Evolutionary conservation across 2,888 invertebrate genomes (phyloP), one percentile per base, ranked within the genome.

Genomic region (Resseliella maxima): DNA sequence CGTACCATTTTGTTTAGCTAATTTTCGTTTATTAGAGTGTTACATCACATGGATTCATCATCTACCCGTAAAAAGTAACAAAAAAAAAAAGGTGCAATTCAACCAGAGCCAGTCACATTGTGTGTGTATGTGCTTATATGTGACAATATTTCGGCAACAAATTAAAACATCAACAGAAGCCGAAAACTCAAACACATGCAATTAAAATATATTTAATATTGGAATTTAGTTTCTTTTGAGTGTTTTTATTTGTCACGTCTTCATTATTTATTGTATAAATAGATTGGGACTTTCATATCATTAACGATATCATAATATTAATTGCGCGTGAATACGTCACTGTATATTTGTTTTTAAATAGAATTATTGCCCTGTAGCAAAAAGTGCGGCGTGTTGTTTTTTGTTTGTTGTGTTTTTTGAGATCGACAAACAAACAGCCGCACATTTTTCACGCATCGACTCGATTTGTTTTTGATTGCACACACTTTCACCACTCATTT

Each of bases 1-100:
- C 27, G 3, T 59, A 0, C 35, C 72, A 24, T 59, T n/a, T 27
- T 27, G 2, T n/a, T 59, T 59, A 27, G 15, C n/a, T 31, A 31
- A 31, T 72, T 27, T 72, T 72, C 24, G 72, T n/a, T 31, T 72
- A 31, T 72, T 31, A 72, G 72, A 72, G 72, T 35, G 72, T 18
- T 72, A 72, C 72, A 72, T 72, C 72, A 72, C 72, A 72, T 72
- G 27, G 31, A 72, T 27, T 59, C 59, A 59, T 72, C 31, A 72
- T 15, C 72, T 72, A 72, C 72, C 72, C 72, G 72, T 72, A 72
- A 72, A 72, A 72, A 72, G 31, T 59, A 59, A 50, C 41, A 41
- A 8, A 18, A 15, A 50, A 72, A 72, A 72, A n/a, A n/a, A n/a
- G n/a, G n/a, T 72, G 72, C 18, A 72, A 72, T 72, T 72, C 15